phyloP scores from a whole-genome alignment of 2,113 vertebrate species.

The Oreochromis niloticus region DNA sequence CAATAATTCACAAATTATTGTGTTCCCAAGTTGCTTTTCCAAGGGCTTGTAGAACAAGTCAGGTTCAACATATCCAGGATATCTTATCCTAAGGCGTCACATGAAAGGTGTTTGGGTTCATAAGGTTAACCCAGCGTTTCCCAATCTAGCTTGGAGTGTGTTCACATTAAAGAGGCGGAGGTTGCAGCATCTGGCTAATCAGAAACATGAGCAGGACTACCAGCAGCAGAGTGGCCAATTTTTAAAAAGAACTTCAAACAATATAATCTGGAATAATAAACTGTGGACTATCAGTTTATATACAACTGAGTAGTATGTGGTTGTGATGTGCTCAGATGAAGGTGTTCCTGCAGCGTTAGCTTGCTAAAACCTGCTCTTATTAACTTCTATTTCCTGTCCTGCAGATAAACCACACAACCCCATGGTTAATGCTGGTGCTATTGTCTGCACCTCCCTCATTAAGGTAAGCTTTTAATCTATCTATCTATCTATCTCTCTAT shows the following conservation, averaged over 20 bases:
- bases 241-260: not conserved
- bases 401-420: constrained; percentile 98
- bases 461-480: constrained; percentile 79
- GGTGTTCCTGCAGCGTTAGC: not conserved
- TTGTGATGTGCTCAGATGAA: not conserved
- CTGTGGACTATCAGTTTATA: not conserved
- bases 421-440: constrained; percentile 98
- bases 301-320: not conserved
- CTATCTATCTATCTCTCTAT: not conserved
- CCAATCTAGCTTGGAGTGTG: not conserved
- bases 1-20: not conserved
- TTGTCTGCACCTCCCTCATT: constrained; percentile 96
- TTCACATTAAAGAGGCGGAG: not conserved
- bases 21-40: not conserved
- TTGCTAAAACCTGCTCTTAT: not conserved
- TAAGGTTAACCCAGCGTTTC: not conserved
- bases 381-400: not conserved
- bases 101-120: not conserved
- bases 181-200: not conserved
- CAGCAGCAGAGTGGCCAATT: not conserved
- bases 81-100: not conserved
- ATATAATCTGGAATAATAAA: not conserved
- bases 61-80: not conserved
- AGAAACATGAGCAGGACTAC: not conserved
- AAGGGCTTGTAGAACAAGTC: not conserved